Evolutionary conservation across 2,113 vertebrate genomes (phyloP), one percentile per base, ranked within the genome.

Genomic region (Bos indicus): DNA sequence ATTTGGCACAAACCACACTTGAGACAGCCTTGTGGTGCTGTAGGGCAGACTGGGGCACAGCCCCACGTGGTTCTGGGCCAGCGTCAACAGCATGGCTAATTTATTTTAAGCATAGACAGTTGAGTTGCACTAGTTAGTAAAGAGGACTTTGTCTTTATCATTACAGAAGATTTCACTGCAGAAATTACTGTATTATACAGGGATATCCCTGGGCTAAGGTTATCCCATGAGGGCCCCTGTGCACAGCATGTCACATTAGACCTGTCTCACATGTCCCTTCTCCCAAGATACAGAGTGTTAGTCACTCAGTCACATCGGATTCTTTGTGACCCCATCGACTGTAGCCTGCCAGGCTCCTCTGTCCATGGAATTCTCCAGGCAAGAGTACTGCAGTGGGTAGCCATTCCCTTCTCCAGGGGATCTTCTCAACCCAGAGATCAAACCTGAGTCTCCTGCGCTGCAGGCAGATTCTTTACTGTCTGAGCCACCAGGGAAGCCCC

Each of bases 131-230:
- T 67, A 56, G 67, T 77, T 84, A 96, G 96, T 96, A 97, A 95
- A 97, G 86, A 97, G 48, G 28, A 36, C 80, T 91, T 80, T 81
- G 33, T 95, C 94, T 95, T 91, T 51, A 4, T 43, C 93, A 25
- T 83, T 96, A 56, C 0, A 2, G 3, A 84, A 96, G 93, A 67
- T 71, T 97, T 98, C 98, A 97, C 98, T 98, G 97, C 98, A 98
- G 97, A 94, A 98, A 98, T 98, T 94, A 85, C 95, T 96, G 71
- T 97, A 90, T 92, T 1, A 26, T 85, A 84, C 81, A 71, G 64
- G 82, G 88, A 3, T 6, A 2, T 82, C 51, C 30, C 71, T 33
- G 3, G 17, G 23, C 77, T 21, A 7, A 40, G 67, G 4, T 95
- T 82, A 40, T 56, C 62, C 7, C 19, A 30, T n/a, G 26, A 43